Conservation (phyloP, 2,113 vertebrate species). For the Notothenia rossii region DNA sequence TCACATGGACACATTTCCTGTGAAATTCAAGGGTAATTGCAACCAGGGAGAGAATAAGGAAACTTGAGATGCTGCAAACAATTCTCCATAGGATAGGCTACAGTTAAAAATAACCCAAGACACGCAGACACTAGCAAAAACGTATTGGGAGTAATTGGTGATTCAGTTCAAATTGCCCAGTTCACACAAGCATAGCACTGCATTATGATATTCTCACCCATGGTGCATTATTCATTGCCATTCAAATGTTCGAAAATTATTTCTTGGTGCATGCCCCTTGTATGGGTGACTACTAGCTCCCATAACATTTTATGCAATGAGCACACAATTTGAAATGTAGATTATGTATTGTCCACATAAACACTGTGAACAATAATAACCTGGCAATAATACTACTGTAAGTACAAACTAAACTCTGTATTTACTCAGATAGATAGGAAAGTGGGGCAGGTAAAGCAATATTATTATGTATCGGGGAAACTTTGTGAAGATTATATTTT, state of each 20-base stretch:
- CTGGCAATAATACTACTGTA: neutral
- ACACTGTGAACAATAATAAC: slow-evolving; percentile 19
- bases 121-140: slow-evolving; percentile 19
- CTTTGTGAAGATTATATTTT: too few species aligned
- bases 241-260: slow-evolving; percentile 50
- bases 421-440: neutral
- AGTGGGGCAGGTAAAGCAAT: too few species aligned
- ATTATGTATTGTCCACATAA: slow-evolving; percentile 15
- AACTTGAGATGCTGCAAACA: slow-evolving; percentile 9
- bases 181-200: slow-evolving; percentile 39
- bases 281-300: slow-evolving; percentile 2
- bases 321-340: slow-evolving; percentile 34
- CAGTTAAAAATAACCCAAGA: slow-evolving; percentile 20
- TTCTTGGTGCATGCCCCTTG: slow-evolving; percentile 27
- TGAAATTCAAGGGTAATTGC: neutral
- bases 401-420: neutral
- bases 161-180: slow-evolving; percentile 54
- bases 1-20: slow-evolving; percentile 12
- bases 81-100: slow-evolving; percentile 44
- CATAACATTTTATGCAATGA: slow-evolving; percentile 8
- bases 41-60: neutral
- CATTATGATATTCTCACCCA: slow-evolving; percentile 35
- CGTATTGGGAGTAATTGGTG: slow-evolving; percentile 32
- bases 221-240: slow-evolving; percentile 46
- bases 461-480: too few species aligned